phyloP scores from a whole-genome alignment of 2,888 invertebrate species.

The Rhogogaster chlorosoma region DNA sequence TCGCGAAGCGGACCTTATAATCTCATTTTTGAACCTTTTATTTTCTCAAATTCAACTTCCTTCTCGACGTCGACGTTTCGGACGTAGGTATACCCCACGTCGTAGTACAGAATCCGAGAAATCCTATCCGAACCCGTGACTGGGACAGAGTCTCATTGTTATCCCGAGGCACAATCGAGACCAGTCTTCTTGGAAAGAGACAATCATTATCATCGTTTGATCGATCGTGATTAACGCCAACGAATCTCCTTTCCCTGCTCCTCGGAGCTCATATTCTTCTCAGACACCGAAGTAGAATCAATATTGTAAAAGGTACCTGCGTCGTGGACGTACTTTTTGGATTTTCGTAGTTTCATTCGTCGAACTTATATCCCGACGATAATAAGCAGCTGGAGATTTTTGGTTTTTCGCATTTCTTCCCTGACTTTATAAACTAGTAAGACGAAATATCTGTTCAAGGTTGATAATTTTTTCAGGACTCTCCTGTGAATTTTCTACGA shows the following conservation, averaged over 20 bases:
- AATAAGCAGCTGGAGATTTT: neutral
- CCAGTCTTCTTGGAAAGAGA: neutral
- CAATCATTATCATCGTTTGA: conserved; percentile 14
- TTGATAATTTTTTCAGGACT: neutral
- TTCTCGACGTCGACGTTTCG: conserved; percentile 24
- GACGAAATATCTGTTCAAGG: neutral
- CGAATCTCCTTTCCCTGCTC: neutral
- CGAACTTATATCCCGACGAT: conserved; percentile 4
- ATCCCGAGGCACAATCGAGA: neutral
- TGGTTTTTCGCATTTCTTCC: neutral
- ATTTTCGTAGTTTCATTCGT: neutral
- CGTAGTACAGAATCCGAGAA: neutral
- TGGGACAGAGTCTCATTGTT: neutral
- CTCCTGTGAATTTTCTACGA: neutral
- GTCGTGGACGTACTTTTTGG: neutral
- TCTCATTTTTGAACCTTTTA: conserved; percentile 71
- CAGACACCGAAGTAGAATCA: neutral
- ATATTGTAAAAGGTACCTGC: neutral
- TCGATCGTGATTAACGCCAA: conserved; percentile 29
- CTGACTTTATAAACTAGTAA: neutral
- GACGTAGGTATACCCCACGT: neutral
- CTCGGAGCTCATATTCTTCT: neutral
- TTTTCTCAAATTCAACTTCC: conserved; percentile 59
- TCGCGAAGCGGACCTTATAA: conserved; percentile 60
- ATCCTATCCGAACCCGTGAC: neutral